Evolutionary conservation across 2,888 invertebrate species (phyloP).

Genomic region (Pelosia muscerda): DNA sequence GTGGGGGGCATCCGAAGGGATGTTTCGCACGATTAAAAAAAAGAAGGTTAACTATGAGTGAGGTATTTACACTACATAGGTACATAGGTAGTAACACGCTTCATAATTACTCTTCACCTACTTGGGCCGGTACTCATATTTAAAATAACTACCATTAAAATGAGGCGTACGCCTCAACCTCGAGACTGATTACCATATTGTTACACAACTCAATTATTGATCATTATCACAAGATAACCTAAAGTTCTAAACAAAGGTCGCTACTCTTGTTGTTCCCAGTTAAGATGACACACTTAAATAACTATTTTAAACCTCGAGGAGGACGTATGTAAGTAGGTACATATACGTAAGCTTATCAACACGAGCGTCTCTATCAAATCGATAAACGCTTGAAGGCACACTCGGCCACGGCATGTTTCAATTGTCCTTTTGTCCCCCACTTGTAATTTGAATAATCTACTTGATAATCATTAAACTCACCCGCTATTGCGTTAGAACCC

Average conservation of each 20-base stretch:
- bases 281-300: constrained; percentile 51
- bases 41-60: too few species aligned
- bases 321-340: constrained; percentile 31
- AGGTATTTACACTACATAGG: neutral
- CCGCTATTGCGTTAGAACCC: constrained; percentile 29
- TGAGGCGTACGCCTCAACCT: neutral
- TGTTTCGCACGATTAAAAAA: too few species aligned
- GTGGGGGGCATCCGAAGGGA: too few species aligned
- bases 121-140: neutral
- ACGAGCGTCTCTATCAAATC: constrained; percentile 23
- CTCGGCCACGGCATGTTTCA: constrained; percentile 46
- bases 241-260: constrained; percentile 36
- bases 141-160: neutral
- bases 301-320: constrained; percentile 53
- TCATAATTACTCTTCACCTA: neutral
- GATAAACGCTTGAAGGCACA: constrained; percentile 49
- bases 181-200: neutral
- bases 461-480: constrained; percentile 48
- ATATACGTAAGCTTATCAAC: constrained; percentile 52
- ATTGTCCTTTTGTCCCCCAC: constrained; percentile 56
- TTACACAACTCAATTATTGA: constrained; percentile 23
- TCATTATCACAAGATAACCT: constrained; percentile 29
- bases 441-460: constrained; percentile 55
- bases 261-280: constrained; percentile 14
- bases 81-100: neutral